Evolutionary conservation across 2,888 invertebrate species (phyloP).

Genomic region (Chelonus formosanus): DNA sequence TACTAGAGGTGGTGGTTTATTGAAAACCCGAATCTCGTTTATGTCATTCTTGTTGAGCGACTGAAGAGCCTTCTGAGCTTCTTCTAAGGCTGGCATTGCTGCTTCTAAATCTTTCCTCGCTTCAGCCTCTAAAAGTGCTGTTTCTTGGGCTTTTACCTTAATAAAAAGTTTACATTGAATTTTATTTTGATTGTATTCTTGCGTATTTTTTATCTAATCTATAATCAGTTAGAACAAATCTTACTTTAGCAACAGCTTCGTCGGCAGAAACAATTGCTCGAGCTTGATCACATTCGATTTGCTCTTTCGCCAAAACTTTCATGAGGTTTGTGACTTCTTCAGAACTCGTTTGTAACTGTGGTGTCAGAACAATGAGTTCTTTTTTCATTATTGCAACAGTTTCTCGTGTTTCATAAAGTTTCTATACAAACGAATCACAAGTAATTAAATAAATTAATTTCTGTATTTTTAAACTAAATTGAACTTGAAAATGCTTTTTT

Average conservation of each 20-base stretch:
- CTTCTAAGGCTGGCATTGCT: slow-evolving; percentile 86
- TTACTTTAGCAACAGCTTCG: slow-evolving; percentile 82
- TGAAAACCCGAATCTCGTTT: slow-evolving; percentile 87
- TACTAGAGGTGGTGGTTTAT: slow-evolving; percentile 86
- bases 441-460: neutral
- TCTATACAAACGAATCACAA: slow-evolving; percentile 64
- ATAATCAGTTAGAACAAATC: slow-evolving; percentile 19
- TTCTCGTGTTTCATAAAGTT: slow-evolving; percentile 82
- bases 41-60: slow-evolving; percentile 90
- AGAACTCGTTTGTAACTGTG: slow-evolving; percentile 80
- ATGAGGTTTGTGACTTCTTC: slow-evolving; percentile 80
- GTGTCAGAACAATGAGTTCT: slow-evolving; percentile 82
- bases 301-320: slow-evolving; percentile 79
- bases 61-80: slow-evolving; percentile 84
- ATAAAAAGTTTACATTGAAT: neutral
- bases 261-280: slow-evolving; percentile 82
- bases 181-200: neutral
- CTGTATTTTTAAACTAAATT: neutral
- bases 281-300: slow-evolving; percentile 82
- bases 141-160: slow-evolving; percentile 84
- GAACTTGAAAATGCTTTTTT: no score
- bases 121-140: slow-evolving; percentile 84
- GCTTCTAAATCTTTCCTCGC: slow-evolving; percentile 84
- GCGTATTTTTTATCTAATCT: neutral
- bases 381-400: slow-evolving; percentile 87